phyloP scores from a whole-genome alignment of 2,888 invertebrate species.

The Amorpha juglandis region DNA sequence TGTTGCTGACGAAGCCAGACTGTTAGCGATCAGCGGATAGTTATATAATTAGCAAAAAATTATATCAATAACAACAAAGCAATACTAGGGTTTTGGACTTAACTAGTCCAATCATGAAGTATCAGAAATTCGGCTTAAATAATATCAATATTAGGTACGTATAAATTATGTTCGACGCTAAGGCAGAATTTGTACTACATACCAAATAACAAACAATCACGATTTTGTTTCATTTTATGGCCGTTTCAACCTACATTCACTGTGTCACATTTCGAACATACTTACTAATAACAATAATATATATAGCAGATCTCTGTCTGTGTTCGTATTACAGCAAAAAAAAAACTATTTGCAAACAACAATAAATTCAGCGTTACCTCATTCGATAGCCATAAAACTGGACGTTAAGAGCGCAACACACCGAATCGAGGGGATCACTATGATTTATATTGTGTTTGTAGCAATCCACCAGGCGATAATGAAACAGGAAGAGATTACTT shows the following conservation, averaged over 20 bases:
- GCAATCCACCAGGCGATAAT: constrained; percentile 9
- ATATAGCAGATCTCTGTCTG: neutral
- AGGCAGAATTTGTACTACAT: neutral
- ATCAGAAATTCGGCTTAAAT: neutral
- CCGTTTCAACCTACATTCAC: neutral
- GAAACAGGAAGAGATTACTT: constrained; percentile 19
- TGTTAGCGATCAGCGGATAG: neutral
- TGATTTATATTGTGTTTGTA: constrained; percentile 11
- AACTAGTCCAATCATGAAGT: no score
- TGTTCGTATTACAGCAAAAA: neutral
- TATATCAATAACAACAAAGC: no score
- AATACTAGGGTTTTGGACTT: no score
- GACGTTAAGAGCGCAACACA: constrained; percentile 5
- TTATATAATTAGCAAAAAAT: neutral
- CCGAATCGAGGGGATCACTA: constrained; percentile 7
- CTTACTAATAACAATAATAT: constrained; percentile 6
- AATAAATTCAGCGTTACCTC: constrained; percentile 12
- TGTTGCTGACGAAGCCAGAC: neutral
- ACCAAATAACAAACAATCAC: constrained; percentile 3
- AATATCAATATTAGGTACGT: neutral
- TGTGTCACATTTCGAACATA: neutral
- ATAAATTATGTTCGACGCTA: neutral
- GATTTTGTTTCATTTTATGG: constrained; percentile 4
- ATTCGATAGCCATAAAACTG: constrained; percentile 16
- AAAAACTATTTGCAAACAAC: constrained; percentile 9